These are phyloP conservation scores for Philereme vetulata DNA, from an alignment of 2,888 invertebrate genomes.

Conservation along the genomic window DNA sequence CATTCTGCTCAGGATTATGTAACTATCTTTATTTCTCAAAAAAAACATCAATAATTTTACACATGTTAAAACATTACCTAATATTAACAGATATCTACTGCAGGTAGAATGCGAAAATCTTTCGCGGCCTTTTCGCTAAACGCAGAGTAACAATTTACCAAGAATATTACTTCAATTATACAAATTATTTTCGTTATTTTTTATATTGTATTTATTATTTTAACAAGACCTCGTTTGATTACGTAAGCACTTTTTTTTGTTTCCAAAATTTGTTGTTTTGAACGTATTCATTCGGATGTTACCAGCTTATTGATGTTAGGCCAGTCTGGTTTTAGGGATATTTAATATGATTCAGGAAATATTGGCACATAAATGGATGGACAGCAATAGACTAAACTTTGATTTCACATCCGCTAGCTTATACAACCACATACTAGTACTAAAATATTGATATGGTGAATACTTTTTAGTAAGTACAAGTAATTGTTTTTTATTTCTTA, in stretches of 20 bases:
- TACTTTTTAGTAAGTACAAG: slow-evolving; percentile 40
- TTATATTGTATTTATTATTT: slow-evolving; percentile 1
- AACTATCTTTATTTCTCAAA: slow-evolving; percentile 79
- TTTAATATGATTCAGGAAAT: slow-evolving; percentile 5
- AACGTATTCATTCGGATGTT: slow-evolving; percentile 12
- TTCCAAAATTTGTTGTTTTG: background rate
- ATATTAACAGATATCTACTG: slow-evolving; percentile 18
- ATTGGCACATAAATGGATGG: slow-evolving; percentile 19
- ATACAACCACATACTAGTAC: slow-evolving; percentile 27
- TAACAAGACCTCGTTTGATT: too few species aligned
- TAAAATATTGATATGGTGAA: slow-evolving; percentile 46
- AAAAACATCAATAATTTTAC: slow-evolving; percentile 76
- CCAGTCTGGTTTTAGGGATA: slow-evolving; percentile 1
- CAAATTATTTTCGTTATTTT: slow-evolving; percentile 10
- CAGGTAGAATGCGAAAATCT: slow-evolving; percentile 13
- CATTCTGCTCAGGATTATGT: slow-evolving; percentile 77
- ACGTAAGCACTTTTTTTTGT: background rate
- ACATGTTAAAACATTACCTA: slow-evolving; percentile 62
- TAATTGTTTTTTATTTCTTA: slow-evolving; percentile 41
- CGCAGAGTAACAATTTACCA: background rate
- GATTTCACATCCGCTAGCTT: slow-evolving; percentile 15
- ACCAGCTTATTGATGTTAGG: slow-evolving; percentile 19
- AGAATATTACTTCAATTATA: background rate
- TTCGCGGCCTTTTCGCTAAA: slow-evolving; percentile 5
- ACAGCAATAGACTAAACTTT: slow-evolving; percentile 15